Evolutionary conservation across 2,797 vertebrate species (phyloP).

Genomic region (Acanthurus lineatus): DNA sequence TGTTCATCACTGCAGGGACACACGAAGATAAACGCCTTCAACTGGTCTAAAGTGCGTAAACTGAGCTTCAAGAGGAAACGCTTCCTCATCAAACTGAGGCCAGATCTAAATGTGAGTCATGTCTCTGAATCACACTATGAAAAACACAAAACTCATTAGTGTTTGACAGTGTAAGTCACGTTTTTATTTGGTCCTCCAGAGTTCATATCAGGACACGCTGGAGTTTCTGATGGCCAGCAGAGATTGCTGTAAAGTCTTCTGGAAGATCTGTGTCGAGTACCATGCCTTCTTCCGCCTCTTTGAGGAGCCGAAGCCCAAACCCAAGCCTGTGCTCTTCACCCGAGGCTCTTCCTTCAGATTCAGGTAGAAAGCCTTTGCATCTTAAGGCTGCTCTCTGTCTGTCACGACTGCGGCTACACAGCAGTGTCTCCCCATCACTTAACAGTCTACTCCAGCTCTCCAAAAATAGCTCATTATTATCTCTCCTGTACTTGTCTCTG

Average conservation of each 20-base stretch:
- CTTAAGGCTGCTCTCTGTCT: constrained; percentile 20
- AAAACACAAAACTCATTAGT: neutral
- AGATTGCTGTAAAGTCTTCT: constrained; percentile 98
- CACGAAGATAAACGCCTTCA: constrained; percentile 97
- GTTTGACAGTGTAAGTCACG: neutral
- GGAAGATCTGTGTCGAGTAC: constrained; percentile 99
- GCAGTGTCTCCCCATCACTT: constrained; percentile 22
- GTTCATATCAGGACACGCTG: constrained; percentile 94
- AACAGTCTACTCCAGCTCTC: constrained; percentile 27
- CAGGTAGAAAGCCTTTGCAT: constrained; percentile 85
- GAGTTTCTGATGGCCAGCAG: constrained; percentile 97
- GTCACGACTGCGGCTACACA: constrained; percentile 5
- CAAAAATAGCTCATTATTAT: constrained; percentile 55
- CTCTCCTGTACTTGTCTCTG: constrained; percentile 48
- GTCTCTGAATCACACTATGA: neutral
- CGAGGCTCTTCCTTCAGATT: constrained; percentile 98
- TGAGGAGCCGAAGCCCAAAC: constrained; percentile 97
- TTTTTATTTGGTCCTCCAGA: constrained; percentile 76
- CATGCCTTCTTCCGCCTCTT: constrained; percentile 99
- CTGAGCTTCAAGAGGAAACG: constrained; percentile 99
- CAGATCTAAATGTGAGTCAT: constrained; percentile 93
- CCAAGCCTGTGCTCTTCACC: constrained; percentile 96
- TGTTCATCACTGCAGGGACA: constrained; percentile 86
- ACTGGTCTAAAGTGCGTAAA: constrained; percentile 98
- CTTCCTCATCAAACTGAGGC: constrained; percentile 96